These are phyloP conservation scores for Scleropages formosus DNA, from an alignment of 2,797 vertebrate genomes.

Conservation along the genomic window DNA sequence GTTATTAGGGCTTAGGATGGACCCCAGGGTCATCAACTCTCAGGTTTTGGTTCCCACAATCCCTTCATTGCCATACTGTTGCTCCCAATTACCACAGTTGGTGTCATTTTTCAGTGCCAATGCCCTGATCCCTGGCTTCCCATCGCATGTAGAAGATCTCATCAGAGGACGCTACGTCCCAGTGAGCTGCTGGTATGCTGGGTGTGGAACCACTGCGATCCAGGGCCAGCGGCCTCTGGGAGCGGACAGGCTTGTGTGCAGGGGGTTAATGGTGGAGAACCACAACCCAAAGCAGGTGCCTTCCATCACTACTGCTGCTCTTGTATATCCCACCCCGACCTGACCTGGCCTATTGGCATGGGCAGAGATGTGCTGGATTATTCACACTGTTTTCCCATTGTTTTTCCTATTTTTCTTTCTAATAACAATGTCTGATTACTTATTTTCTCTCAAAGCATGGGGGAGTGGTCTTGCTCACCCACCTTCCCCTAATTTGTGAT, in stretches of 20 bases:
- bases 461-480: not conserved
- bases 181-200: conserved; percentile 61
- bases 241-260: not conserved
- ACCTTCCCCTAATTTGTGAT: conserved; percentile 1
- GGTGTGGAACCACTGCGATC: conserved; percentile 55
- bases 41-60: conserved; percentile 73
- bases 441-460: conserved; percentile 38
- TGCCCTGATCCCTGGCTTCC: conserved; percentile 30
- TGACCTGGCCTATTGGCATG: not conserved
- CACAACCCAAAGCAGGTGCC: conserved; percentile 50
- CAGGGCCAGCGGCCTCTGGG: not conserved
- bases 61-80: conserved; percentile 55
- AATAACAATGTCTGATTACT: conserved; percentile 19
- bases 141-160: conserved; percentile 57
- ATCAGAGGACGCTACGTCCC: conserved; percentile 63
- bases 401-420: conserved; percentile 8
- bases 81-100: conserved; percentile 60
- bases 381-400: not conserved
- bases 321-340: conserved; percentile 31
- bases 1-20: conserved; percentile 50
- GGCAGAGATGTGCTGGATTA: not conserved
- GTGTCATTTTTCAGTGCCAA: conserved; percentile 64
- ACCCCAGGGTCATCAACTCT: conserved; percentile 58
- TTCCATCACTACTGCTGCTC: conserved; percentile 48
- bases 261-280: conserved; percentile 50